A percentile compares a stretch with the other conserved stretches of the same genome.
Evolutionary conservation across 2,113 vertebrate species (phyloP).

Genomic region (Ochotona curzoniae): DNA sequence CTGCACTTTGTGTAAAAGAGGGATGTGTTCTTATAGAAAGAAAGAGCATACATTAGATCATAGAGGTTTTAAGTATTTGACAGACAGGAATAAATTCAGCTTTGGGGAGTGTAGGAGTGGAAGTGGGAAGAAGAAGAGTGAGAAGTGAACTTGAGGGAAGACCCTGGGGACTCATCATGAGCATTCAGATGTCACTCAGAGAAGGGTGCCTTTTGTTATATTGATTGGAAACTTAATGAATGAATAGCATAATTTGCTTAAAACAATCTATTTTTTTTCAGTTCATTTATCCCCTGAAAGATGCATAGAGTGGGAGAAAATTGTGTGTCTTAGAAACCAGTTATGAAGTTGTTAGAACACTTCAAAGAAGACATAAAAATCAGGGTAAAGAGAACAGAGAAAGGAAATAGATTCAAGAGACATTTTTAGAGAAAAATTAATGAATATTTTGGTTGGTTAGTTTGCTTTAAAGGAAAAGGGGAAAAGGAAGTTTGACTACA

Average conservation of each 20-base stretch:
- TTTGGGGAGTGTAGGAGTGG: neutral
- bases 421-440: neutral
- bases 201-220: neutral
- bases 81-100: neutral
- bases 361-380: neutral
- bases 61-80: neutral
- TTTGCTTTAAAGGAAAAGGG: neutral
- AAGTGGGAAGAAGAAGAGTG: neutral
- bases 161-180: too few species aligned
- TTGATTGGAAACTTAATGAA: neutral
- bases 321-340: neutral
- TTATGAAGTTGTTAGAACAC: neutral
- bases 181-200: neutral
- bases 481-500: neutral
- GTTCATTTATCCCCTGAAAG: neutral
- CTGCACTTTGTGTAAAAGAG: neutral
- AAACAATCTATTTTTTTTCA: neutral
- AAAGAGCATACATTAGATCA: neutral
- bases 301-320: neutral
- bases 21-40: neutral
- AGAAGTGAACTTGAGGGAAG: neutral
- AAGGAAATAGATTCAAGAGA: neutral
- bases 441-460: neutral
- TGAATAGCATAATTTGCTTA: neutral
- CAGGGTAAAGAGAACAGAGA: neutral